Conservation (phyloP, 2,113 vertebrate species). For the Thryonomys swinderianus region DNA sequence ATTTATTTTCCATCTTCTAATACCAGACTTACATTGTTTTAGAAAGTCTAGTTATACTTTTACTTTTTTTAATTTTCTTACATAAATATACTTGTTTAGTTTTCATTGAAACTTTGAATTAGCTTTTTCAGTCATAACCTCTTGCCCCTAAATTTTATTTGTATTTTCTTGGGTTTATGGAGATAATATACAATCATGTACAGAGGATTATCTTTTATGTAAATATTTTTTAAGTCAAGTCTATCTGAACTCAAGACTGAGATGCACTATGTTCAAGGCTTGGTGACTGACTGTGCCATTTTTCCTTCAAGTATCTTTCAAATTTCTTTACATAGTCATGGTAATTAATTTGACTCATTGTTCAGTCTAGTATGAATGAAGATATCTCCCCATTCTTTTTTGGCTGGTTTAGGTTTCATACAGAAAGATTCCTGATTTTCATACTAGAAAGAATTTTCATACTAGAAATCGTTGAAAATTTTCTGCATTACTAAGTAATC, state of each 20-base stretch:
- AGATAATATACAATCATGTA: not conserved
- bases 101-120: slow-evolving; percentile 36
- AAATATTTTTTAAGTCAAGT: not conserved
- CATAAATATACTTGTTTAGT: not conserved
- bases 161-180: not conserved
- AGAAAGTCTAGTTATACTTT: not conserved
- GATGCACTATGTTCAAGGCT: not conserved
- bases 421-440: not conserved
- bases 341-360: not conserved
- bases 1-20: not conserved
- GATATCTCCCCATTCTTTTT: not conserved
- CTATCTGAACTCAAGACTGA: not conserved
- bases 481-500: not conserved
- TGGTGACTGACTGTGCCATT: not conserved
- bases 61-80: not conserved
- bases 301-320: slow-evolving; percentile 10
- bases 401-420: slow-evolving; percentile 5
- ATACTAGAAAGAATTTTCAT: slow-evolving; percentile 23
- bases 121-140: not conserved
- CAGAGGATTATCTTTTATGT: not conserved
- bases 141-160: slow-evolving; percentile 7
- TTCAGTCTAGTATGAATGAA: not conserved
- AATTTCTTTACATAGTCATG: slow-evolving; percentile 34
- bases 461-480: not conserved
- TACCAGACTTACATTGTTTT: not conserved